Evolutionary conservation across 2,797 vertebrate genomes (phyloP).

Genomic region (Amazonetta brasiliensis): DNA sequence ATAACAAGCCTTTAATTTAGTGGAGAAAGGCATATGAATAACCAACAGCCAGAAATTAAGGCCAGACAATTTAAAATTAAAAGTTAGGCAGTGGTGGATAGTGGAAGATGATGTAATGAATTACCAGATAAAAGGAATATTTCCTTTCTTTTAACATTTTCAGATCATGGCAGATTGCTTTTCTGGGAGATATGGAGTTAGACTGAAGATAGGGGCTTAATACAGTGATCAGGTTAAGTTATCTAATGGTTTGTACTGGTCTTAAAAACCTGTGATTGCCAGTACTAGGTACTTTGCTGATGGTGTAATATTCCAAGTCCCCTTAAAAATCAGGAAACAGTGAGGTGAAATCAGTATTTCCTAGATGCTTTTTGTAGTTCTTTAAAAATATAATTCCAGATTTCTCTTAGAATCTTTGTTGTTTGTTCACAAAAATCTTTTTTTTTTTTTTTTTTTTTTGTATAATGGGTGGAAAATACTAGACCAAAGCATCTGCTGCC

Average conservation of each 20-base stretch:
- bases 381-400: background rate
- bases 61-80: background rate
- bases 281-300: background rate
- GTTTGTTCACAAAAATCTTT: background rate
- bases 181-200: background rate
- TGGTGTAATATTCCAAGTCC: background rate
- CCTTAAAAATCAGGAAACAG: background rate
- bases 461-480: background rate
- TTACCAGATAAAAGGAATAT: background rate
- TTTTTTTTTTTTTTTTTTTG: background rate
- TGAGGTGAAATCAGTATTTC: background rate
- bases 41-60: background rate
- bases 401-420: background rate
- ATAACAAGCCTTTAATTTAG: conserved; percentile 1
- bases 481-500: background rate
- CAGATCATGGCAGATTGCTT: background rate
- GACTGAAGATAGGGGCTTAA: background rate
- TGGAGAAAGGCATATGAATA: background rate
- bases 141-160: background rate
- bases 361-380: background rate
- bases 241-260: background rate
- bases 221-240: background rate
- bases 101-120: background rate
- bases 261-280: background rate
- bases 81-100: background rate